Conservation (phyloP, 2,797 vertebrate species). For the Eurystomus glaucurus region DNA sequence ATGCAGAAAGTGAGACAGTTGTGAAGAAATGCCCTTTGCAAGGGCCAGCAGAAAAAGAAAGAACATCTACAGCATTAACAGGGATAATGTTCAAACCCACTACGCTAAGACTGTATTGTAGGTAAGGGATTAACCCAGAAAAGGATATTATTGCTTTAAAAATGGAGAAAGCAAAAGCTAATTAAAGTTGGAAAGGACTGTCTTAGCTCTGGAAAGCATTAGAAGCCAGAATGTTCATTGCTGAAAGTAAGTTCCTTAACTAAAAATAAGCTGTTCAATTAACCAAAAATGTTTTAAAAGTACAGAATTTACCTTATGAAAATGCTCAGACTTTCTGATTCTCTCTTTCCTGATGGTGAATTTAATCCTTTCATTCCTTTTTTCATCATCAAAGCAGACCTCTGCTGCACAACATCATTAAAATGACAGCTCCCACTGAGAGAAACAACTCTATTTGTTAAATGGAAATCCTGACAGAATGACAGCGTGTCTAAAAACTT, state of each 20-base stretch:
- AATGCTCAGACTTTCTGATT: background rate
- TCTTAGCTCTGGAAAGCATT: background rate
- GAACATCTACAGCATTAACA: background rate
- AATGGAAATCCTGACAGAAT: background rate
- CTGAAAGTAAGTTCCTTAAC: background rate
- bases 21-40: background rate
- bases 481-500: background rate
- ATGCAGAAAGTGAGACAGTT: background rate
- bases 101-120: background rate
- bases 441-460: background rate
- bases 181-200: conserved; percentile 18
- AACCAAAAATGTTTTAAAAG: background rate
- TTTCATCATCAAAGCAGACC: background rate
- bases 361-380: background rate
- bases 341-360: background rate
- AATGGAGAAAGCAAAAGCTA: background rate
- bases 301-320: background rate
- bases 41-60: background rate
- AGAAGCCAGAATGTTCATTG: background rate
- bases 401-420: background rate
- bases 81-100: background rate
- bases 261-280: conserved; percentile 13
- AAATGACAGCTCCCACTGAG: background rate
- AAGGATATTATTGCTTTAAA: background rate
- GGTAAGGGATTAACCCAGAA: conserved; percentile 31